These are phyloP conservation scores for Odontomachus brunneus DNA, from an alignment of 1,140 invertebrate species.

Conservation along the genomic window DNA sequence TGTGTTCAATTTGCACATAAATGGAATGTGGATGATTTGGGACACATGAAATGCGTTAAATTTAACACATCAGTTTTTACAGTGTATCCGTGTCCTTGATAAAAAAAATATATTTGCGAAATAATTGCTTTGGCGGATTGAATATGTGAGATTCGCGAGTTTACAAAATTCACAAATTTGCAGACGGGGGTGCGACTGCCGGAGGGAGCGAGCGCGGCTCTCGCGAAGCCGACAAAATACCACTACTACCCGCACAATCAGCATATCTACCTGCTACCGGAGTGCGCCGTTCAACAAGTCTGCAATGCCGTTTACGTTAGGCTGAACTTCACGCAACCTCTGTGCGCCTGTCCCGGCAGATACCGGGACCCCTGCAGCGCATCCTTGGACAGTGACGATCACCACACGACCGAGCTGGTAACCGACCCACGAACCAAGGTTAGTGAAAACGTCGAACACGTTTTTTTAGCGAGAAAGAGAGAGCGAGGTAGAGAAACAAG, in stretches of 20 bases:
- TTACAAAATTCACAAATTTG: conserved; percentile 78
- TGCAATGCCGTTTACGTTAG: conserved; percentile 97
- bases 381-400: conserved; percentile 94
- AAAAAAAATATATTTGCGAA: too few relatives aligned
- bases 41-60: too few relatives aligned
- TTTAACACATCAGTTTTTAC: too few relatives aligned
- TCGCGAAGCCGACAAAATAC: conserved; percentile 95
- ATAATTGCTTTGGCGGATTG: conserved; percentile 5
- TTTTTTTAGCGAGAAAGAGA: neutral
- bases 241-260: conserved; percentile 98
- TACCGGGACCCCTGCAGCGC: conserved; percentile 96
- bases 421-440: conserved; percentile 93
- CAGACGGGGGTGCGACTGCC: conserved; percentile 90
- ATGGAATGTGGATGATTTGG: too few relatives aligned
- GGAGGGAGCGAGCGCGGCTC: conserved; percentile 88
- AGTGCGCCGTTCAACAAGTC: conserved; percentile 96
- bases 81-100: too few relatives aligned
- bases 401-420: conserved; percentile 95
- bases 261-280: conserved; percentile 95
- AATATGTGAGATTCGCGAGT: neutral
- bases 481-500: neutral
- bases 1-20: too few relatives aligned
- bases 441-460: conserved; percentile 57
- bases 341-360: conserved; percentile 94
- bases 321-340: conserved; percentile 95